phyloP scores from a whole-genome alignment of 1,140 invertebrate species.

The Eriocheir sinensis region DNA sequence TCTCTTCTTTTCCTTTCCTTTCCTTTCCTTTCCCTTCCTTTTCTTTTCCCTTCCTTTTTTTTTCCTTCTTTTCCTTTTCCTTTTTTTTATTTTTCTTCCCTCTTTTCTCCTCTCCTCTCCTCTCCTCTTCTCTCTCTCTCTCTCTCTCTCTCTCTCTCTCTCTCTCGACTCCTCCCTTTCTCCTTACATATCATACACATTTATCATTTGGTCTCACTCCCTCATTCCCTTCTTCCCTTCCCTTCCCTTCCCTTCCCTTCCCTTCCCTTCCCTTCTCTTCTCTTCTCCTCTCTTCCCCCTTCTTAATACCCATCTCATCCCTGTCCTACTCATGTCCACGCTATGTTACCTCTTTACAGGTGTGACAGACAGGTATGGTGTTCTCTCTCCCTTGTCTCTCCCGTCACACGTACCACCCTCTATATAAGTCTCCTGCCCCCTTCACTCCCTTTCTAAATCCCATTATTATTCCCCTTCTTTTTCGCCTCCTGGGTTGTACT shows the following conservation, averaged over 20 bases:
- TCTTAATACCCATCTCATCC: not conserved
- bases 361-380: not conserved
- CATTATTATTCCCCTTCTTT: no score
- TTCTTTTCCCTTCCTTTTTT: not conserved
- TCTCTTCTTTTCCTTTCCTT: not conserved
- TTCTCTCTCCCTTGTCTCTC: not conserved
- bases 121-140: not conserved
- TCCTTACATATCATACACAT: not conserved
- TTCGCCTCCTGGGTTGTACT: no score
- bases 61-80: not conserved
- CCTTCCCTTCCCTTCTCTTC: no score
- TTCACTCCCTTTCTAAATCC: not conserved
- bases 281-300: not conserved
- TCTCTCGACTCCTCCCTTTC: not conserved
- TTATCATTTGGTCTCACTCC: not conserved
- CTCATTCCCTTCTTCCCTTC: not conserved
- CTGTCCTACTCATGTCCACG: not conserved
- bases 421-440: not conserved
- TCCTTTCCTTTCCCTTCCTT: not conserved
- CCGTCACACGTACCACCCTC: no score
- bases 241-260: no score
- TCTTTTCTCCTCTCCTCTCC: not conserved
- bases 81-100: not conserved
- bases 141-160: not conserved
- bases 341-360: not conserved